Evolutionary conservation across 2,113 vertebrate species (phyloP), one percentile per base, ranked within the genome.

Genomic region (Notarius quadriscutis): DNA sequence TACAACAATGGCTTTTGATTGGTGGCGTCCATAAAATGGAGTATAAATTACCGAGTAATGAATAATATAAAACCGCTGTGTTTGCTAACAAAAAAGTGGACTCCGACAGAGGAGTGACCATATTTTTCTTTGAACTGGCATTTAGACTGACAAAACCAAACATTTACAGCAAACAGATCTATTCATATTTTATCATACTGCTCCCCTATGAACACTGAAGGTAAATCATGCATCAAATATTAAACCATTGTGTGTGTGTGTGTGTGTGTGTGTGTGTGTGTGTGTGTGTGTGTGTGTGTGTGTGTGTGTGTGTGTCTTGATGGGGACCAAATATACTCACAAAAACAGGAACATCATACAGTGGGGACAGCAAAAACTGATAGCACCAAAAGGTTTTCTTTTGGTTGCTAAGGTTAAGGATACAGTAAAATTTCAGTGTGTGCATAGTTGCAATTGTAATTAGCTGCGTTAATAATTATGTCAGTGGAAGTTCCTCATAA

Each of bases 151-250:
- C 93, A 92, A 94, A 94, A 92, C 88, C 91, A 92, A 93, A 93
- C 87, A 92, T 92, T 93, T 91, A 88, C 85, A 87, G 84, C 90
- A 92, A 91, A 75, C 83, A 55, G 83, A 81, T 50, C 84, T 85
- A 92, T 94, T 93, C 91, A 93, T 93, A 91, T 93, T 93, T 94
- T 88, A 93, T 90, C 91, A 91, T 86, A 85, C 86, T 67, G 83
- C 90, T 92, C 90, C 89, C 88, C 89, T 91, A 89, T 92, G 89
- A 93, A 88, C 86, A 41, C 53, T 84, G 84, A 87, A 91, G 88
- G 81, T 91, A 93, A 93, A 94, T 92, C 87, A 88, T 90, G 86
- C 77, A 91, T 94, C 90, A 93, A 90, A 93, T 90, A 93, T 90
- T 91, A 84, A 91, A 91, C 88, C 71, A 80, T 50, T 81, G 63